Conservation (phyloP, 2,113 vertebrate species). For the Hyla sarda region DNA sequence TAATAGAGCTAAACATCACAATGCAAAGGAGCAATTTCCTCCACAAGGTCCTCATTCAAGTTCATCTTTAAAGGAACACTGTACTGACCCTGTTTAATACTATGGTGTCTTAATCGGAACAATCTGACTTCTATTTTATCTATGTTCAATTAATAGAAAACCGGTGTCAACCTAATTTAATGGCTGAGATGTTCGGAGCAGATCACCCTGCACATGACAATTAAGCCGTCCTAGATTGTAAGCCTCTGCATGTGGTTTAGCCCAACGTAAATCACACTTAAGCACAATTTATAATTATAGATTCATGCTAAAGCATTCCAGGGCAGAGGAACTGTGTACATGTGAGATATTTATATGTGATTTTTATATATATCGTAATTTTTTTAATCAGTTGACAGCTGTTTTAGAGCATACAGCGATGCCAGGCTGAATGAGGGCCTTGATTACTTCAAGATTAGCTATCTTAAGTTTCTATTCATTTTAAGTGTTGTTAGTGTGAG, state of each 20-base stretch:
- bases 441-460: constrained; percentile 92
- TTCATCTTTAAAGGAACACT: background rate
- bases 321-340: constrained; percentile 60
- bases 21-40: too few species aligned
- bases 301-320: constrained; percentile 58
- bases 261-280: constrained; percentile 59
- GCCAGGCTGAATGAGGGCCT: constrained; percentile 86
- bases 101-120: background rate
- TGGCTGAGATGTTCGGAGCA: background rate
- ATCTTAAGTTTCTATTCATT: constrained; percentile 86
- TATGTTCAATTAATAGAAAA: background rate
- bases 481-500: constrained; percentile 87
- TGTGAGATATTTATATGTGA: constrained; percentile 72
- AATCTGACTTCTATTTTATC: background rate
- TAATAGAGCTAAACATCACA: background rate
- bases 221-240: background rate
- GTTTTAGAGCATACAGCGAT: constrained; percentile 87
- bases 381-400: constrained; percentile 88
- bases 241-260: constrained; percentile 32
- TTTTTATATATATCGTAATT: constrained; percentile 80
- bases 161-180: constrained; percentile 6
- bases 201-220: constrained; percentile 38
- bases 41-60: background rate
- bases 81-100: background rate
- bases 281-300: constrained; percentile 61